Base-by-base conservation (phyloP, 2,888 invertebrate genomes). In the Hesperia comma region DNA sequence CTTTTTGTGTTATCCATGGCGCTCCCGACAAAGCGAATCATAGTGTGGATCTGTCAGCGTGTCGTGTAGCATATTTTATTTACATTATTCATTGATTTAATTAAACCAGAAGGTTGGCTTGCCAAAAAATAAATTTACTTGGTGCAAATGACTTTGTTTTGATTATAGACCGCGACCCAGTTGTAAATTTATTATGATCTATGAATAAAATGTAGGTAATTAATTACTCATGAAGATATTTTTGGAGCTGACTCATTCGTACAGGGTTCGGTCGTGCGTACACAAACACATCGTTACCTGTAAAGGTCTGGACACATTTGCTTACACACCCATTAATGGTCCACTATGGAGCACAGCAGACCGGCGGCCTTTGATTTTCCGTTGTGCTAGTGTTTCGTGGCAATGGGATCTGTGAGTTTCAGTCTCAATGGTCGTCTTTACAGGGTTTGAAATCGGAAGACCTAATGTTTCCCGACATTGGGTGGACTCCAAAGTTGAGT, bases 141-240 rank as follows among this genome's bases (percentile, higher is more conserved):
- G 46, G 17, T 12, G 8, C 17, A 49, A 49, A 2, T 49, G 5
- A 49, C 19, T 21, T 17, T 21, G 49, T 32, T 62, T 32, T 32
- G 19, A 10, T 49, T 32, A 17, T 21, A 32, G 17, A 15, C 15
- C 21, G 40, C 41, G 62, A 54, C 62, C 54, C 17, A 54, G 21
- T 62, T 54, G 62, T 21, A 15, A 41, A 8, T 54, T 62, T 62
- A 62, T 62, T 40, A 54, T 62, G 32, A 32, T 54, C 54, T 17
- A 32, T 62, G 54, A 62, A 62, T 54, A 54, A 46, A 55, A 63
- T 63, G 55, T 55, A 55, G 43, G 62, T 33, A 54, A 46, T 55
- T 33, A 54, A 46, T 55, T 49, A 55, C 15, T 43, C 55, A 55
- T 46, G 55, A 15, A 33, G 46, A n/a, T 63, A 63, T 55, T 55